Evolutionary conservation across 2,888 invertebrate genomes (phyloP), one percentile per base, ranked within the genome.

Genomic region (Alcis repandata): DNA sequence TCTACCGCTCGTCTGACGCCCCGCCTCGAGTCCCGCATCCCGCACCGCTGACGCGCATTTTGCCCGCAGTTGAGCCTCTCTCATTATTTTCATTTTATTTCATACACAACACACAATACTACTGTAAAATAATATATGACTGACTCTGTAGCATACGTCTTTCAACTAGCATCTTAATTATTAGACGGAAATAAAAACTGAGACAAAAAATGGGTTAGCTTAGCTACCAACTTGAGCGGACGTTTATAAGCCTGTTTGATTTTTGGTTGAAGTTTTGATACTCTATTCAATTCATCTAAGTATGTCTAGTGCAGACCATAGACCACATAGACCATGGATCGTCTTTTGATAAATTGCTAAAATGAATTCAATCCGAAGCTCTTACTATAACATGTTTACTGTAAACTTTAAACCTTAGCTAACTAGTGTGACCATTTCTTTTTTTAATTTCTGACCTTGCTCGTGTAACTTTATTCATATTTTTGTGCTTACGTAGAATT

Each of bases 171-270:
- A 46, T 46, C 48, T 54, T 54, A 59, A 59, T 63, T 63, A 59
- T 36, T 36, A 48, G 27, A 32, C 46, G 27, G 40, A 33, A 46
- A 53, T 49, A 63, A 61, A 49, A 63, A 59, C 49, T 36, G 15
- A 32, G 36, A 59, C 56, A 65, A 64, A 64, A 64, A 64, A 53
- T 63, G 11, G 32, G 41, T 13, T 9, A 41, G 63, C 63, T 13
- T 9, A 41, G 63, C 63, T 64, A 59, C 63, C 63, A 63, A 53
- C 53, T 59, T 53, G 54, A 52, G 10, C 54, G 48, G 33, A 53
- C 58, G 59, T 54, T 59, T 59, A 59, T 46, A 43, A 11, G 22
- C 8, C 1, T n/a, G 8, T 22, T n/a, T 13, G 17, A 19, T n/a
- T 22, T n/a, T 46, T 22, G 9, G 4, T 22, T n/a, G 13, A 22